These are phyloP conservation scores for Conus ventricosus DNA, from an alignment of 1,140 invertebrate species.

Conservation along the genomic window DNA sequence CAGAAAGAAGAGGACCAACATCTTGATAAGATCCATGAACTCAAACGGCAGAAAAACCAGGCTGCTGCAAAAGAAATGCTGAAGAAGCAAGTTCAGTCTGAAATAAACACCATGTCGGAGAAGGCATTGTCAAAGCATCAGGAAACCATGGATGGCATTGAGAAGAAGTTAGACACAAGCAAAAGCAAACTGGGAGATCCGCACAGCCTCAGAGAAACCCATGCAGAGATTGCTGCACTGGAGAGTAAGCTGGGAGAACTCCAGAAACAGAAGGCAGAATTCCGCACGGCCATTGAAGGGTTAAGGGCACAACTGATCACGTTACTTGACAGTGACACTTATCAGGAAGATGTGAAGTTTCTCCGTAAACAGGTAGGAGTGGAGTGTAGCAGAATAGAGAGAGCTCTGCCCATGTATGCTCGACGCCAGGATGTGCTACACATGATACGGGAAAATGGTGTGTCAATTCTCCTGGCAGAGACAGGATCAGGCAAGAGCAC, in stretches of 20 bases:
- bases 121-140: neutral
- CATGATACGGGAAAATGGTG: conserved; percentile 57
- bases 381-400: conserved; percentile 57
- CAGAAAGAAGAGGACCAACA: neutral
- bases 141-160: neutral
- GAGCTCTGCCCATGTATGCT: conserved; percentile 67
- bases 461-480: conserved; percentile 91
- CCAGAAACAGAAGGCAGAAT: conserved; percentile 54
- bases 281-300: conserved; percentile 37
- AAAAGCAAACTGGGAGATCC: neutral
- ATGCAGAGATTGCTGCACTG: conserved; percentile 41
- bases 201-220: neutral
- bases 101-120: conserved; percentile 10
- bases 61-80: neutral
- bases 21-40: neutral
- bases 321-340: conserved; percentile 22
- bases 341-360: conserved; percentile 42
- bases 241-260: conserved; percentile 60
- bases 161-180: conserved; percentile 1
- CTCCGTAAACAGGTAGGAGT: conserved; percentile 54
- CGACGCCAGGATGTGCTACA: conserved; percentile 60
- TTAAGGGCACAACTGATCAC: conserved; percentile 42
- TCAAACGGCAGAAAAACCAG: neutral
- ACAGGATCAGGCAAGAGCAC: conserved; percentile 91
- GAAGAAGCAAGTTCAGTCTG: neutral